Base-by-base conservation (phyloP, 1,140 invertebrate genomes). In the Cataglyphis hispanica region DNA sequence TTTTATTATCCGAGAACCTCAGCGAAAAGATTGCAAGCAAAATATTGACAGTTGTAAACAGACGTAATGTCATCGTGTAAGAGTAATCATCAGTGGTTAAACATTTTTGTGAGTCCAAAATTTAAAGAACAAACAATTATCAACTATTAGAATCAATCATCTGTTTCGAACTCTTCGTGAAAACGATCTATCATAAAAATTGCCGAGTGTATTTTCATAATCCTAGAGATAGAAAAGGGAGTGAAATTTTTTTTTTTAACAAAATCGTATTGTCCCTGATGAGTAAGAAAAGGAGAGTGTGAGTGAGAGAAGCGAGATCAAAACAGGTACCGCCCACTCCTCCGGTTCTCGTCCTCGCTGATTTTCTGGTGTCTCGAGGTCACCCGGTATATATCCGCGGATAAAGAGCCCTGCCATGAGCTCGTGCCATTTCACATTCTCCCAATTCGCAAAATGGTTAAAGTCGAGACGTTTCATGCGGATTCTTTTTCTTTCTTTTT, bases 341-440 rank as follows among this genome's bases (percentile, higher is more conserved):
- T 53, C 13, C 70, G 85, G 61, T 83, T 87, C 64, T 81, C 85
- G 91, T 89, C 91, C 91, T 89, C 86, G 89, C 86, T 85, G 86
- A 77, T 88, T 89, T 92, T 91, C 88, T 89, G 87, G 87, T 85
- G 84, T 88, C 89, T 88, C 92, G 92, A 92, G 92, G 92, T 91
- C 92, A 91, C 90, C 90, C 86, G 88, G 89, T 92, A 89, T 91
- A 89, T 91, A 89, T 87, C 80, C 78, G 84, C 76, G 58, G 86
- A 53, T 56, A 85, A 90, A 80, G 46, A 87, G 87, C 85, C 19
- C 31, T 27, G 27, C 72, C 61, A 66, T 37, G 83, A 74, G 76
- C 70, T 80, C 58, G 50, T 63, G 37, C 72, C 72, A 70, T 56
- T 40, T 81, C 27, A 61, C n/a, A 19, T 70, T 70, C 61, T 77